phyloP scores from a whole-genome alignment of 2,797 vertebrate genomes.

The Sorex maritimensis region DNA sequence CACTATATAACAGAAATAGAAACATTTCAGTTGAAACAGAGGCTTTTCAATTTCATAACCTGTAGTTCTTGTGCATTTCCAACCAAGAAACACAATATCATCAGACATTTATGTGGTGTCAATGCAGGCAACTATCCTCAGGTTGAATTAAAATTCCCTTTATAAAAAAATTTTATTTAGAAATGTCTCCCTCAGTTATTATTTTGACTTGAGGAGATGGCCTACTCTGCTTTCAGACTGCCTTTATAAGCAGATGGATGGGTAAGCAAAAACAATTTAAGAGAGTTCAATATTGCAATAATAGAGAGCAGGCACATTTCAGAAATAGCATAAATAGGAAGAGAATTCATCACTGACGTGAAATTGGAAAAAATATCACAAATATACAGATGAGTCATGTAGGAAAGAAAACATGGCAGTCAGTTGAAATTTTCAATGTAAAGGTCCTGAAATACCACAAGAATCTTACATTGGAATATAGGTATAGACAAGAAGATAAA shows the following conservation, averaged over 20 bases:
- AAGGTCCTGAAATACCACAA: conserved; percentile 4
- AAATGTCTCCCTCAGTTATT: neutral
- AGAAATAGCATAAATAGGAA: neutral
- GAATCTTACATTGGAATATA: neutral
- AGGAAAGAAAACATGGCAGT: neutral
- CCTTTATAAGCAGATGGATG: neutral
- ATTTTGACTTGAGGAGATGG: conserved; percentile 1
- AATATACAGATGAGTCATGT: neutral
- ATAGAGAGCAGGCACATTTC: neutral
- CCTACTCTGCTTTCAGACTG: conserved; percentile 8
- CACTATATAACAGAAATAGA: conserved; percentile 36
- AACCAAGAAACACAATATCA: conserved; percentile 27
- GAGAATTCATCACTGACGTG: neutral
- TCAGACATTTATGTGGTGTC: neutral
- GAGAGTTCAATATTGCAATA: neutral
- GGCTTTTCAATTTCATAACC: conserved; percentile 19
- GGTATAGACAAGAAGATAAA: neutral
- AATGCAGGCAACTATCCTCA: neutral
- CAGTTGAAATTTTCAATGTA: neutral
- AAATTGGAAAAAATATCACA: conserved; percentile 8
- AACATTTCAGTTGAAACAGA: neutral
- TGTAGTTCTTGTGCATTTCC: neutral
- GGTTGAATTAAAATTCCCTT: neutral
- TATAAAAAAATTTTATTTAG: neutral
- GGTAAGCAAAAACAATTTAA: neutral